These are phyloP conservation scores for Castor canadensis DNA, from an alignment of 2,113 vertebrate species.

Conservation along the genomic window DNA sequence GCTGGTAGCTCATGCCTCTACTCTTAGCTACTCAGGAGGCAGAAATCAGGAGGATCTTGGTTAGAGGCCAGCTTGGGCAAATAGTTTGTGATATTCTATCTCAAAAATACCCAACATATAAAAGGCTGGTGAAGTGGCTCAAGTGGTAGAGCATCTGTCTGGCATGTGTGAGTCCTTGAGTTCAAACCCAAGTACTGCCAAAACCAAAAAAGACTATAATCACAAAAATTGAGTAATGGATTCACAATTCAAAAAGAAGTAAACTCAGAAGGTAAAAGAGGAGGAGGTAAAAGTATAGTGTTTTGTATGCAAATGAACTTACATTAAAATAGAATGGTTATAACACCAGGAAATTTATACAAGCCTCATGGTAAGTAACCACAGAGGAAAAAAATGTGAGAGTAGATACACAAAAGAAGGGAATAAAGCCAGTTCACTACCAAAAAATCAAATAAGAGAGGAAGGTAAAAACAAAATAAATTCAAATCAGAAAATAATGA, in stretches of 20 bases:
- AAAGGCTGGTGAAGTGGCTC: no score
- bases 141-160: no score
- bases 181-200: no score
- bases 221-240: background rate
- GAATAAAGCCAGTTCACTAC: background rate
- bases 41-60: no score
- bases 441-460: background rate
- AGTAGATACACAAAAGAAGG: background rate
- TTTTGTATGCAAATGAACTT: background rate
- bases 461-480: background rate
- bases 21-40: no score
- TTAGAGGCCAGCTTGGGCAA: no score
- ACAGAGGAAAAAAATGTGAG: background rate
- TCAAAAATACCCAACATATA: no score
- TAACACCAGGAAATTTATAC: background rate
- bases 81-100: no score
- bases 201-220: no score
- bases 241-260: background rate
- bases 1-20: no score
- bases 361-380: background rate
- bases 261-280: background rate
- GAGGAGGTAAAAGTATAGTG: background rate
- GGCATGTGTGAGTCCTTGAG: no score
- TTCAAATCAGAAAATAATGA: background rate
- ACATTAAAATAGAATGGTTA: background rate